Base-by-base conservation (phyloP, 2,888 invertebrate genomes). In the Zaprionus bogoriensis region DNA sequence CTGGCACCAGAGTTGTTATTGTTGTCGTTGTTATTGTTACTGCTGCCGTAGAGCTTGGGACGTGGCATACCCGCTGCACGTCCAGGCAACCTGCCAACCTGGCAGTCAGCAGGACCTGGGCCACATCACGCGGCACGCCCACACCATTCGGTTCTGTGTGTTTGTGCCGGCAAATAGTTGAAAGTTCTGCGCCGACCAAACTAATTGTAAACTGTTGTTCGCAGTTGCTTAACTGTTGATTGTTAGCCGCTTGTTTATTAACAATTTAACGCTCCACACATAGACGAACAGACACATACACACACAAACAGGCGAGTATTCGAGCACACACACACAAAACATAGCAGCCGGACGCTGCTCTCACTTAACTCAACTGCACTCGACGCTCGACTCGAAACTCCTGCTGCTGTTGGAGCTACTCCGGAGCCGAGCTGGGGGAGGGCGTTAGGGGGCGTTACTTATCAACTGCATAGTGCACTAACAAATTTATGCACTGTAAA, bases 151-250 rank as follows among this genome's bases (percentile, higher is more conserved):
- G 54, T 52, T 39, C n/a, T 20, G 10, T 39, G 51, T 58, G 47
- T 72, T 4, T 23, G n/a, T 64, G 79, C 65, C 79, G 79, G 79
- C 65, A 69, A n/a, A 53, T 69, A 85, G 80, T 85, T 82, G 77
- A 85, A 85, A 82, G 85, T 78, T 72, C 51, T 66, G 36, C 27
- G 67, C 57, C 48, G 69, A 72, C 69, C 60, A 67, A 77, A 74
- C 75, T 87, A 88, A 87, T 88, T 87, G 83, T 75, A 81, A 87
- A 87, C 74, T 87, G 85, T 81, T 87, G 77, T 77, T 85, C 73
- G 85, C 77, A 72, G 70, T 76, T 73, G 74, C 70, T 71, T 67
- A 72, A 83, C 78, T 67, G 79, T 77, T 71, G 85, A 80, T 83
- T 85, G 86, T 86, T 82, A 82, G 72, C 58, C 70, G 80, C 81